Evolutionary conservation across 2,888 invertebrate species (phyloP), one percentile per base, ranked within the genome.

Genomic region (Xanthorhoe spadicearia): DNA sequence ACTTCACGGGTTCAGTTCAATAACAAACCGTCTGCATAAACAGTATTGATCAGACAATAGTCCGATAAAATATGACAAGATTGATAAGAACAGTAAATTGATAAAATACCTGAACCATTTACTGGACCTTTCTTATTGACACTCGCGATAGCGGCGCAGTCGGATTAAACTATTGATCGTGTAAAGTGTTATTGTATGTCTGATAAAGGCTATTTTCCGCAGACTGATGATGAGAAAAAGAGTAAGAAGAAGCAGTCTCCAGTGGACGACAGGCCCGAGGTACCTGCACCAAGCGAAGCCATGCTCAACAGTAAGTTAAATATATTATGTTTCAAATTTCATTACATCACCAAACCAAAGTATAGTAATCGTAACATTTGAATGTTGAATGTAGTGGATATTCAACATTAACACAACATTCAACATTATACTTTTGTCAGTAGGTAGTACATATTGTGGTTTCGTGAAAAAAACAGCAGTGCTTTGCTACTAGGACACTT

Each of bases 231-330:
- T 86, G 92, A 93, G 78, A 92, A 92, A 77, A 92, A 92, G 77
- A 91, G 76, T 76, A 92, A 92, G 82, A 92, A 92, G 79, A 90
- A 90, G 72, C 88, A 87, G 76, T 85, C 92, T 17, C 92, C 93
- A 0, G 90, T 90, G 60, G 93, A 93, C 75, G 93, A 93, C 48
- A 82, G 93, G 69, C 92, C 92, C 2, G 74, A 82, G 49, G 93
- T 93, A 23, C 93, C 93, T 0, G 89, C 92, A 62, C 93, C 93
- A 51, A 93, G 93, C 69, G 93, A 93, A 80, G 92, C 93, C 52
- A 93, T 93, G 88, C 92, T 93, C 74, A 92, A 93, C 76, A 93
- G 93, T 93, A 74, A 92, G 92, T 74, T n/a, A n/a, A n/a, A n/a
- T n/a, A n/a, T 23, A 23, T 3, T 4, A 23, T 23, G 23, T 23